Base-by-base conservation (phyloP, 2,113 vertebrate genomes). In the Gallinago paraguaiae region DNA sequence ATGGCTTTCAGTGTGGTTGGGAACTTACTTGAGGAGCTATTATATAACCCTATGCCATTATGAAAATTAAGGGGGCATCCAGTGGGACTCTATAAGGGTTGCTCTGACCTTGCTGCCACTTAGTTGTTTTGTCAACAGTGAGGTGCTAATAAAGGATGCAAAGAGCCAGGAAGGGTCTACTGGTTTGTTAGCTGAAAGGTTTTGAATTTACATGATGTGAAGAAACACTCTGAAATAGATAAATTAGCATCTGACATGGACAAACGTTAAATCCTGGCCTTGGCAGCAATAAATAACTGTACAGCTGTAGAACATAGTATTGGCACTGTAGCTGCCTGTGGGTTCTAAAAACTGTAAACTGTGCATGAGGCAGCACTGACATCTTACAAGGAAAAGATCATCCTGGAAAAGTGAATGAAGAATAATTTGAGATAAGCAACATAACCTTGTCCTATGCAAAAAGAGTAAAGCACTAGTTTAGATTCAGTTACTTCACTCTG, bases 311-410 rank as follows among this genome's bases (percentile, higher is more conserved):
- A 57, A 54, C 4, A 1, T 2, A 16, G 20, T 20, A 19, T 7
- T 23, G 33, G 24, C 53, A 35, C 4, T 50, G 15, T 37, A 61
- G n/a, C 24, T 59, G 39, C 22, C 23, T 43, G 4, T 0, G 0
- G 12, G 13, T 51, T 92, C 31, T 45, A 51, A 69, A 11, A 13
- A 11, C 1, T 71, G 0, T 43, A 83, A 91, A 69, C 2, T 37
- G 14, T 63, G 39, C 43, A 33, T 37, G 45, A 80, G 7, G 30
- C 28, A 59, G 7, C 35, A 51, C 14, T 63, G 19, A 46, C 0
- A 2, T 37, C 22, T 92, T 67, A 59, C 18, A 59, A 76, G 4
- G 22, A 7, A 57, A 75, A 82, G 5, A 33, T 28, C 9, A 27
- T 76, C 6, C 19, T 30, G 35, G 48, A 72, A 65, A 92, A 43